These are phyloP conservation scores for Isotomurus palustris DNA, from an alignment of 2,888 invertebrate genomes.

Conservation along the genomic window DNA sequence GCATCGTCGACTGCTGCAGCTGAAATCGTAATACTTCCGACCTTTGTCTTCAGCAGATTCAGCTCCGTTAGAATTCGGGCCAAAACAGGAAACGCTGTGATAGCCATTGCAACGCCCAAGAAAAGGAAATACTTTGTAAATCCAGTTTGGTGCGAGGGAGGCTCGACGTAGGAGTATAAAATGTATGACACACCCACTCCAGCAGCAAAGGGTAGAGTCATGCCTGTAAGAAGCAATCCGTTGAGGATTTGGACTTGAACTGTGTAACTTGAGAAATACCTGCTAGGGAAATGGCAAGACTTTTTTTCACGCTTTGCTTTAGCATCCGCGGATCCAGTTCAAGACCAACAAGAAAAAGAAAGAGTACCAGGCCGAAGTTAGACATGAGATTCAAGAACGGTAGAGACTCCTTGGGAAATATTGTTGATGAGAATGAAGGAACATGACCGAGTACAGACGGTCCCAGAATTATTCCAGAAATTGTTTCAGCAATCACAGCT, in stretches of 20 bases:
- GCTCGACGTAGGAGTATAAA: slow-evolving; percentile 25
- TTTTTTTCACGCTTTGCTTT: slow-evolving; percentile 26
- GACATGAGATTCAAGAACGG: slow-evolving; percentile 36
- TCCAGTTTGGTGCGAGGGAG: slow-evolving; percentile 8
- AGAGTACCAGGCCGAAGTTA: slow-evolving; percentile 36
- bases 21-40: slow-evolving; percentile 29
- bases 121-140: slow-evolving; percentile 34
- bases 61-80: slow-evolving; percentile 37
- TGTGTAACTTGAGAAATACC: background rate
- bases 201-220: slow-evolving; percentile 29
- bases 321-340: slow-evolving; percentile 37
- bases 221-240: slow-evolving; percentile 17
- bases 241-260: background rate
- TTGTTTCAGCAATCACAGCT: slow-evolving; percentile 37
- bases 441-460: slow-evolving; percentile 31
- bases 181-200: slow-evolving; percentile 28
- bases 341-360: slow-evolving; percentile 36
- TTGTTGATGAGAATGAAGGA: slow-evolving; percentile 16
- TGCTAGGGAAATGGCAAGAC: slow-evolving; percentile 29
- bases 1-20: slow-evolving; percentile 35
- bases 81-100: slow-evolving; percentile 37
- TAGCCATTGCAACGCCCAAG: slow-evolving; percentile 37
- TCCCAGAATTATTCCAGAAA: slow-evolving; percentile 35
- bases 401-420: slow-evolving; percentile 27
- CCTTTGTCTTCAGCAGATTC: slow-evolving; percentile 33